Evolutionary conservation across 2,888 invertebrate genomes (phyloP).

Genomic region (Harpagoxenus sublaevis): DNA sequence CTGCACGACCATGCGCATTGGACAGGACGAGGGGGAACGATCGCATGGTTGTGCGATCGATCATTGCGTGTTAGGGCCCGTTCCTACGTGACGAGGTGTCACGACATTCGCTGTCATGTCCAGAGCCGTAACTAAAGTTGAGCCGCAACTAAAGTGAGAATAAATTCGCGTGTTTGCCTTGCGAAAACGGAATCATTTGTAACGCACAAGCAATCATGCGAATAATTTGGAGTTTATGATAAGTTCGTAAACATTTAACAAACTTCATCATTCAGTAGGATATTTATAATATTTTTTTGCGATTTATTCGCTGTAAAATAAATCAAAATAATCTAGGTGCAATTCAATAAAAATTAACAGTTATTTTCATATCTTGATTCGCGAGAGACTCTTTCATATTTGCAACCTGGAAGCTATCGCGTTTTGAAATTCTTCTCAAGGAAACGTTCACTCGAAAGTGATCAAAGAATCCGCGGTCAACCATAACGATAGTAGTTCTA

Average conservation of each 20-base stretch:
- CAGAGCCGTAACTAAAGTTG: slow-evolving; percentile 51
- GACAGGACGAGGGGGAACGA: slow-evolving; percentile 66
- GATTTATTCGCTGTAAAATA: background rate
- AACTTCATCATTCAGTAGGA: background rate
- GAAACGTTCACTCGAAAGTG: background rate
- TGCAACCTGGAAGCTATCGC: background rate
- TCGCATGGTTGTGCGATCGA: slow-evolving; percentile 80
- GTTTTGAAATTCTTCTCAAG: background rate
- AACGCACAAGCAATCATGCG: background rate
- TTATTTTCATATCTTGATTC: background rate
- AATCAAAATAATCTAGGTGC: background rate
- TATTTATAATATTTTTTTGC: background rate
- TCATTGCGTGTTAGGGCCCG: slow-evolving; percentile 76
- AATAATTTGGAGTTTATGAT: background rate
- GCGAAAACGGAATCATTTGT: background rate
- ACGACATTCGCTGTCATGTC: slow-evolving; percentile 56
- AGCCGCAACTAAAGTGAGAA: slow-evolving; percentile 10
- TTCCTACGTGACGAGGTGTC: slow-evolving; percentile 54
- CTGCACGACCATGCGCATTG: slow-evolving; percentile 64
- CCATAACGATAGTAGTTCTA: slow-evolving; percentile 7
- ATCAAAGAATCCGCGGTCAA: slow-evolving; percentile 17
- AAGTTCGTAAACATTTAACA: background rate
- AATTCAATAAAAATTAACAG: background rate
- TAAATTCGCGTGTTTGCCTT: slow-evolving; percentile 8
- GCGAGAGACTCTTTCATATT: background rate